Evolutionary conservation across 2,888 invertebrate species (phyloP).

Genomic region (Drosophila colorata): DNA sequence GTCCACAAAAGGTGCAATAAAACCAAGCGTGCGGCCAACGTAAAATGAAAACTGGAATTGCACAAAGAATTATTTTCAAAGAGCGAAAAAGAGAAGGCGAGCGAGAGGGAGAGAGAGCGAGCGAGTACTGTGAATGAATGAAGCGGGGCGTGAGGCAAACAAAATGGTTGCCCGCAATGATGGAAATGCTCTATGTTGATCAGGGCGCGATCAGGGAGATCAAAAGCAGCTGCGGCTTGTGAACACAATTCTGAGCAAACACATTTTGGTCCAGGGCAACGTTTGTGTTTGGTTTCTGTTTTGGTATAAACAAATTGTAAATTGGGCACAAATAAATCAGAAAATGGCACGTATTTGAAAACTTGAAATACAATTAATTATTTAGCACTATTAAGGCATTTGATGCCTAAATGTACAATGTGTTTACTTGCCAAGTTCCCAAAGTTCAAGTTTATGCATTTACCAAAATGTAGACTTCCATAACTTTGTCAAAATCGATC

Average conservation of each 20-base stretch:
- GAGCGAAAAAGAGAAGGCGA: slow-evolving; percentile 4
- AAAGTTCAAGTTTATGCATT: too few relatives aligned
- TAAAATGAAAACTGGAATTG: slow-evolving; percentile 52
- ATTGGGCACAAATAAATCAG: background rate
- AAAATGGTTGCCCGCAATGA: slow-evolving; percentile 59
- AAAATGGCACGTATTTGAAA: background rate
- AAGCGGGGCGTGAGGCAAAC: slow-evolving; percentile 71
- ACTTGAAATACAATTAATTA: background rate
- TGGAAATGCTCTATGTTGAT: slow-evolving; percentile 11
- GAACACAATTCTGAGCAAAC: slow-evolving; percentile 41
- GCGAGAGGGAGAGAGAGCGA: background rate
- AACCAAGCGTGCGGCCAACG: slow-evolving; percentile 59
- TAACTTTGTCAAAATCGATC: background rate
- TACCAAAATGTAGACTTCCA: background rate
- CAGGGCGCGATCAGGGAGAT: slow-evolving; percentile 2
- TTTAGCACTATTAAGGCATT: background rate
- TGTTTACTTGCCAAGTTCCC: background rate
- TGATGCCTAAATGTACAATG: background rate
- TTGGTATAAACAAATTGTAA: slow-evolving; percentile 18
- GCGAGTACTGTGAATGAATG: slow-evolving; percentile 51
- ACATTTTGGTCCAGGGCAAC: slow-evolving; percentile 48
- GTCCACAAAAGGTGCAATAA: slow-evolving; percentile 78
- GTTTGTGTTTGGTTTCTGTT: slow-evolving; percentile 9
- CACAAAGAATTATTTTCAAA: slow-evolving; percentile 14
- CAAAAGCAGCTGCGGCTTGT: slow-evolving; percentile 53